These are phyloP conservation scores for Bombus sylvicola DNA, from an alignment of 1,140 invertebrate genomes.

Conservation along the genomic window DNA sequence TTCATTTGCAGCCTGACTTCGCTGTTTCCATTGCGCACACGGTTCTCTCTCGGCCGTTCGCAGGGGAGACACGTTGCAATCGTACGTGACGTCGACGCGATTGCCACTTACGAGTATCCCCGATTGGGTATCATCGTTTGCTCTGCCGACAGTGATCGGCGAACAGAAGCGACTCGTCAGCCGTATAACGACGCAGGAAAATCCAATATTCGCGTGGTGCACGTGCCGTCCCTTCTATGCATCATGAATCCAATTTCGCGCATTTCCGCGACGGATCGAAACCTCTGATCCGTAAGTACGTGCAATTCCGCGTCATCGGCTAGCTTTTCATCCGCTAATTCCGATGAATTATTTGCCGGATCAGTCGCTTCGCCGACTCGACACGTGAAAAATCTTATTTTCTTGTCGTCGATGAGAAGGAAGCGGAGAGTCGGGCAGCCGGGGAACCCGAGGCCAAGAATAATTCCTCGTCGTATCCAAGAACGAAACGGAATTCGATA, in stretches of 20 bases:
- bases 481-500: constrained; percentile 30
- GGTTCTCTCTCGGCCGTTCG: constrained; percentile 17
- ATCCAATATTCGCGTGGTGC: constrained; percentile 61
- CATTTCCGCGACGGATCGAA: constrained; percentile 46
- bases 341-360: neutral
- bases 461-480: constrained; percentile 23
- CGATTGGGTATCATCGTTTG: constrained; percentile 62
- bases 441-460: neutral
- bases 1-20: constrained; percentile 40
- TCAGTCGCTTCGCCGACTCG: neutral
- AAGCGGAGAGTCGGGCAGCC: too few species aligned
- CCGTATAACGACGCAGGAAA: constrained; percentile 59
- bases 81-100: constrained; percentile 64
- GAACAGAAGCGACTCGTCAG: constrained; percentile 57
- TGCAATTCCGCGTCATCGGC: neutral
- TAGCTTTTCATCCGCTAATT: neutral
- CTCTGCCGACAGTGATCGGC: constrained; percentile 38
- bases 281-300: constrained; percentile 1
- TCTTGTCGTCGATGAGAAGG: too few species aligned
- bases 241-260: constrained; percentile 59
- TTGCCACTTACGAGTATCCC: constrained; percentile 61
- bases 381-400: constrained; percentile 7
- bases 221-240: constrained; percentile 26
- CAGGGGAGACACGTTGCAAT: constrained; percentile 59
- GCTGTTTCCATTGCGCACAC: constrained; percentile 51